Evolutionary conservation across 2,113 vertebrate genomes (phyloP), one percentile per base, ranked within the genome.

Genomic region (Epinephelus moara): DNA sequence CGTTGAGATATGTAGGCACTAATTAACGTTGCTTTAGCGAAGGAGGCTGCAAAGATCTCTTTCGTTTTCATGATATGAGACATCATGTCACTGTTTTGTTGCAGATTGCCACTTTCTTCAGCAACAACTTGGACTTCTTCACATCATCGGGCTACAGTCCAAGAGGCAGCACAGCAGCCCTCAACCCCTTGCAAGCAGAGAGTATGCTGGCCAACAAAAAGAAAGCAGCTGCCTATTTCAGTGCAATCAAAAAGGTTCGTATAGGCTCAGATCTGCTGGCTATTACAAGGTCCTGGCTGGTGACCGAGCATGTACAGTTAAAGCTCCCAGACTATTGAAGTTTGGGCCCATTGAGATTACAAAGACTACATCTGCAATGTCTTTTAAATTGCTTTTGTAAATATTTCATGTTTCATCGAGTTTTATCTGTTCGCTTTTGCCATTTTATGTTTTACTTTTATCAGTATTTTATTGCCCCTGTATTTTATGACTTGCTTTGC

Each of bases 81-180:
- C 6, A 4, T 62, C 14, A 56, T 19, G n/a, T 79, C 52, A 4
- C 40, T 40, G 10, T 53, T 77, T 86, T 70, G 68, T 25, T 94
- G 23, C 95, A 99, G 98, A 96, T 99, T 55, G 96, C 97, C 30
- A 98, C 98, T 0, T 99, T 99, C 94, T 99, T 99, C 87, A 97
- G 95, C 93, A 99, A 97, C 96, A 99, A 98, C 71, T 91, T 97
- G 92, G 97, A 99, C 87, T 97, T 96, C 89, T 99, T 99, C 88
- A 95, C 95, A 17, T 78, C 95, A 19, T 95, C 97, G 49, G 98
- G 96, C 90, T 99, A 97, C 13, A 96, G 97, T 72, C 96, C 96
- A 0, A 96, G 94, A 92, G 95, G 94, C 25, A 95, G 95, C 17
- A 80, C 88, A 11, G 95, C 95, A 25, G 93, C 96, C 62, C 95